Percentiles rank a stretch among this genome's conserved stretches.
phyloP scores from a whole-genome alignment of 2,888 invertebrate genomes.

The Coelinius sp. region DNA sequence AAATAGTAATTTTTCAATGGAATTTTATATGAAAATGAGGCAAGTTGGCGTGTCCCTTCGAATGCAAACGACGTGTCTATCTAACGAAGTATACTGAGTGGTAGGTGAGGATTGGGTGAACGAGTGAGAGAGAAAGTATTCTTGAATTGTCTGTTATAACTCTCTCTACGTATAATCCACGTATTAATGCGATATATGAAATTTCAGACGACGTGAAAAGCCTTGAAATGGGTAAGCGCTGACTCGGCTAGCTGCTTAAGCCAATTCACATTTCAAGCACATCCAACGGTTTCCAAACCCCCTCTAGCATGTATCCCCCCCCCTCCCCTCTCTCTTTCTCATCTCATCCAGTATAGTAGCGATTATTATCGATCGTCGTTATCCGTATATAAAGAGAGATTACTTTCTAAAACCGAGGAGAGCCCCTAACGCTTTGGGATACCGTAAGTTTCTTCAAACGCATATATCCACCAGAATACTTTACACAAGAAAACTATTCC shows the following conservation, averaged over 20 bases:
- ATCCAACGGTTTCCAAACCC: conserved; percentile 40
- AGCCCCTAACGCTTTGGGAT: background rate
- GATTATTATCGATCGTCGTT: conserved; percentile 51
- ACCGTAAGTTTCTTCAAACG: conserved; percentile 6
- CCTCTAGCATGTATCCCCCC: background rate
- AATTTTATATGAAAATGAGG: background rate
- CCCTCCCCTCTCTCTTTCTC: conserved; percentile 26
- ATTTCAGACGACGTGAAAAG: conserved; percentile 53
- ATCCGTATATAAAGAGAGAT: conserved; percentile 38
- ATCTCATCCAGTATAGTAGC: conserved; percentile 29
- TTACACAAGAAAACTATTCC: background rate
- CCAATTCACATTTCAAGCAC: conserved; percentile 55
- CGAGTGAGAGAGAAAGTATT: conserved; percentile 27
- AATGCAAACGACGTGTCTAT: conserved; percentile 50
- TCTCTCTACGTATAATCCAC: conserved; percentile 46
- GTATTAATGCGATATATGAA: conserved; percentile 58
- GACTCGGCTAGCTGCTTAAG: conserved; percentile 50
- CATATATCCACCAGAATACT: conserved; percentile 11
- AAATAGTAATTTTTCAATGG: background rate
- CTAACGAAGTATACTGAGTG: conserved; percentile 50
- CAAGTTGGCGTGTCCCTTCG: conserved; percentile 14
- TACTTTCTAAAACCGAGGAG: conserved; percentile 23
- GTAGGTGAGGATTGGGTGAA: background rate
- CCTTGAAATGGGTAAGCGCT: conserved; percentile 51
- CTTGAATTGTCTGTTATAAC: conserved; percentile 38